Evolutionary conservation across 2,797 vertebrate genomes (phyloP).

Genomic region (Pantherophis alleghaniensis): DNA sequence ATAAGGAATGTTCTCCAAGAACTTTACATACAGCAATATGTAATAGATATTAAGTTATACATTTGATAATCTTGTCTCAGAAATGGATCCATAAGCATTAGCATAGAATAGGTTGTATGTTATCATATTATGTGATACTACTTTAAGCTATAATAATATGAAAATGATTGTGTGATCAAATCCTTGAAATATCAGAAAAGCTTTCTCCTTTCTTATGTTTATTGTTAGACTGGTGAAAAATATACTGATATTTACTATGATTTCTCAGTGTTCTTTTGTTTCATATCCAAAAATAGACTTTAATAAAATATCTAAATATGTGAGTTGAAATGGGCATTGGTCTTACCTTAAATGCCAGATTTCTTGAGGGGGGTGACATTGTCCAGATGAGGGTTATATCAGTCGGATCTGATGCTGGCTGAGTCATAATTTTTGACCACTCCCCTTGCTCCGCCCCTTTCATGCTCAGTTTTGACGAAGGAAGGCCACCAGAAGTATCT

Average conservation of each 20-base stretch:
- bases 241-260: not conserved
- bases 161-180: not conserved
- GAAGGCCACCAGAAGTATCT: too few species aligned
- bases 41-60: not conserved
- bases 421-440: too few species aligned
- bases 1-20: not conserved
- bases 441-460: too few species aligned
- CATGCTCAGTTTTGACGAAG: too few species aligned
- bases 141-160: not conserved
- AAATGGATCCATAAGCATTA: not conserved
- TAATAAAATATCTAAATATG: not conserved
- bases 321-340: too few species aligned
- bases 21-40: not conserved
- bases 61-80: not conserved
- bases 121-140: too few species aligned
- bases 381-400: too few species aligned
- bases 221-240: slow-evolving; percentile 1
- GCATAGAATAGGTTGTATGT: not conserved
- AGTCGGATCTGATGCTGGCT: too few species aligned
- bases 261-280: not conserved
- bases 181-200: not conserved
- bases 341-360: too few species aligned
- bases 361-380: too few species aligned
- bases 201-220: not conserved
- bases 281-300: not conserved